Conservation (phyloP, 2,113 vertebrate species). For the Lutjanus erythropterus region DNA sequence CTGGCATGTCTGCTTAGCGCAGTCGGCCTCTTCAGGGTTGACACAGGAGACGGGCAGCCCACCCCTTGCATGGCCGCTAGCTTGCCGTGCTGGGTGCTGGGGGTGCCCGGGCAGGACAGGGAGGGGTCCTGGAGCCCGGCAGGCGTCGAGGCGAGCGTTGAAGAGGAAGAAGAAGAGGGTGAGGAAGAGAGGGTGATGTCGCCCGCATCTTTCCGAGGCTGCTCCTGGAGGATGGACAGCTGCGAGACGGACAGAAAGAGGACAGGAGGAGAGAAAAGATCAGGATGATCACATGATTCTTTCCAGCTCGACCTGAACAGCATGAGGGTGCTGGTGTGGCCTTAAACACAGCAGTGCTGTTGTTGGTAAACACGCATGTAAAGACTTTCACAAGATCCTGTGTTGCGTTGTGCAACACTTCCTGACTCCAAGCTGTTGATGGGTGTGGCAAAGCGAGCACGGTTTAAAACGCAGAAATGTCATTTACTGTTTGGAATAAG, state of each 20-base stretch:
- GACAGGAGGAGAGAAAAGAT: background rate
- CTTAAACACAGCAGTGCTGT: background rate
- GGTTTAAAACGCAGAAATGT: conserved; percentile 14
- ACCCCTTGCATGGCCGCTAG: conserved; percentile 65
- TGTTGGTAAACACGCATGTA: conserved; percentile 67
- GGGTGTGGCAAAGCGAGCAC: conserved; percentile 68
- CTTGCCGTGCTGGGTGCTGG: conserved; percentile 65
- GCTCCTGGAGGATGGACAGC: conserved; percentile 86
- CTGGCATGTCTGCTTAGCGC: conserved; percentile 94
- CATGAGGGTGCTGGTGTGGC: background rate
- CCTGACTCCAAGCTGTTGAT: conserved; percentile 62
- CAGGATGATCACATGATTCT: background rate
- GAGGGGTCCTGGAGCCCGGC: conserved; percentile 59
- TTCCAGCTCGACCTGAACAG: background rate
- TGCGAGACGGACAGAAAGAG: conserved; percentile 57
- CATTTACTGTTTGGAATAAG: conserved; percentile 11
- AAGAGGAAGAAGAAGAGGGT: background rate
- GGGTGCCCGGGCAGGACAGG: conserved; percentile 78
- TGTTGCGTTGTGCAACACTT: conserved; percentile 73
- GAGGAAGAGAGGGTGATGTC: conserved; percentile 63
- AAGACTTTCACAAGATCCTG: conserved; percentile 82
- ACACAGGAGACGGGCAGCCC: conserved; percentile 79
- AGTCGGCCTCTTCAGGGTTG: conserved; percentile 91
- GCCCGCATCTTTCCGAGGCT: conserved; percentile 86
- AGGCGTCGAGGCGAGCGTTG: conserved; percentile 4